phyloP scores from a whole-genome alignment of 2,888 invertebrate species.

The Camptogramma bilineatum region DNA sequence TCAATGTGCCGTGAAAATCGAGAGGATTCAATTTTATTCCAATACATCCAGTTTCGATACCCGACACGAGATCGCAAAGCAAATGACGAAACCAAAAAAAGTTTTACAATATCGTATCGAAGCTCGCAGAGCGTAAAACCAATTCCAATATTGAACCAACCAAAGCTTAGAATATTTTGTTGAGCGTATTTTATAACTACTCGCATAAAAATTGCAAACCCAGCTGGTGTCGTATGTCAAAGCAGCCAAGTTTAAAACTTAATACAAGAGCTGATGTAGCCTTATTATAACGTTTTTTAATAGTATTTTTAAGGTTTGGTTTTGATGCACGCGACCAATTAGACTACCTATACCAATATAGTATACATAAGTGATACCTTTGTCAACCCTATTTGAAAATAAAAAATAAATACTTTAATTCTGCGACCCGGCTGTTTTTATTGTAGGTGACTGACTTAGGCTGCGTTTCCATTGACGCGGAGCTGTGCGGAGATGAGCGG shows the following conservation, averaged over 20 bases:
- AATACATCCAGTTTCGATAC: conserved; percentile 15
- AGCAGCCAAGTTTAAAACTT: conserved; percentile 25
- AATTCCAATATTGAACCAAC: conserved; percentile 28
- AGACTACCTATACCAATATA: too few species aligned
- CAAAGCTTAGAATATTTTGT: conserved; percentile 3
- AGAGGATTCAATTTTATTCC: conserved; percentile 19
- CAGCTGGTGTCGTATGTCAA: conserved; percentile 13
- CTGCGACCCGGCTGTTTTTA: too few species aligned
- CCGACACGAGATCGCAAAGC: conserved; percentile 19
- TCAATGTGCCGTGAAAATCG: not conserved
- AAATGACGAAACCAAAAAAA: conserved; percentile 29
- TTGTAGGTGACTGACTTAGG: too few species aligned
- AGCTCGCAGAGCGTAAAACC: conserved; percentile 26
- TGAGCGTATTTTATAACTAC: conserved; percentile 15
- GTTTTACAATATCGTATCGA: conserved; percentile 39
- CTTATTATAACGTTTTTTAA: conserved; percentile 16
- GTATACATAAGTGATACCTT: too few species aligned
- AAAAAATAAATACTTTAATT: too few species aligned
- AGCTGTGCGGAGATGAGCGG: too few species aligned
- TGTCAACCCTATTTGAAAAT: too few species aligned
- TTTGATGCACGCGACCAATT: too few species aligned
- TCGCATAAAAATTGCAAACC: conserved; percentile 12
- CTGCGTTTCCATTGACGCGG: too few species aligned
- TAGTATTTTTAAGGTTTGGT: conserved; percentile 4
- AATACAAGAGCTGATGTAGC: conserved; percentile 11